Evolutionary conservation across 2,888 invertebrate species (phyloP).

Genomic region (Sminthurides aquaticus): DNA sequence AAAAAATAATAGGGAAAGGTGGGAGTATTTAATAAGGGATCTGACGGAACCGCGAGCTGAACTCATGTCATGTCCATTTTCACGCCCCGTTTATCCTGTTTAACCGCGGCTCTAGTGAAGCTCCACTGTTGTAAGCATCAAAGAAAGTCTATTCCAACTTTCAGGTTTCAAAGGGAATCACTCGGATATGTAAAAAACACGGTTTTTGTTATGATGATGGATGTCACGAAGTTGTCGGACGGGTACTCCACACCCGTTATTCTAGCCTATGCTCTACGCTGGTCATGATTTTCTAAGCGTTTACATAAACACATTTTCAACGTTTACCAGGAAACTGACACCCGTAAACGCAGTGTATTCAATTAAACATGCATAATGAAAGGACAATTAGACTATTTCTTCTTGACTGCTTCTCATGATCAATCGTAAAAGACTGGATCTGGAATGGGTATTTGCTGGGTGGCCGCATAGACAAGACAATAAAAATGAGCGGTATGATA

Average conservation of each 20-base stretch:
- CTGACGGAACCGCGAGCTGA: conserved; percentile 1
- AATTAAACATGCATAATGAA: too few relatives aligned
- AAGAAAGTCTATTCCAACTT: background rate
- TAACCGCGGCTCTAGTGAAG: background rate
- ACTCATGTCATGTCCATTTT: background rate
- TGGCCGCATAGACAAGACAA: too few relatives aligned
- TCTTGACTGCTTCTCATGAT: too few relatives aligned
- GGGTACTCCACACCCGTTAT: background rate
- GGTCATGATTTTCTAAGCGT: background rate
- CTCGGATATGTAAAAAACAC: too few relatives aligned
- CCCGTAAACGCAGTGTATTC: too few relatives aligned
- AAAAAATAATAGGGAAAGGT: background rate
- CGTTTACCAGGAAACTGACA: too few relatives aligned
- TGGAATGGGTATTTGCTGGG: too few relatives aligned
- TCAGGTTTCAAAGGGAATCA: too few relatives aligned
- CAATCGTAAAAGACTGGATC: too few relatives aligned
- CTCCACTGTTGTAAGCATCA: background rate
- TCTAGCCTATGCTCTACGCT: background rate
- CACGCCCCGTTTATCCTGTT: background rate
- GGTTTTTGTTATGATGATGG: conserved; percentile 6
- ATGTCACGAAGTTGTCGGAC: conserved; percentile 17
- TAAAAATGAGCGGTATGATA: too few relatives aligned
- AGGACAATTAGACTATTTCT: too few relatives aligned
- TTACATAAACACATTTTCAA: background rate
- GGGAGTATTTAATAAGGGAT: too few relatives aligned